Conservation (phyloP, 92 coral and sea anemone species). For the Phenganax subtilis region DNA sequence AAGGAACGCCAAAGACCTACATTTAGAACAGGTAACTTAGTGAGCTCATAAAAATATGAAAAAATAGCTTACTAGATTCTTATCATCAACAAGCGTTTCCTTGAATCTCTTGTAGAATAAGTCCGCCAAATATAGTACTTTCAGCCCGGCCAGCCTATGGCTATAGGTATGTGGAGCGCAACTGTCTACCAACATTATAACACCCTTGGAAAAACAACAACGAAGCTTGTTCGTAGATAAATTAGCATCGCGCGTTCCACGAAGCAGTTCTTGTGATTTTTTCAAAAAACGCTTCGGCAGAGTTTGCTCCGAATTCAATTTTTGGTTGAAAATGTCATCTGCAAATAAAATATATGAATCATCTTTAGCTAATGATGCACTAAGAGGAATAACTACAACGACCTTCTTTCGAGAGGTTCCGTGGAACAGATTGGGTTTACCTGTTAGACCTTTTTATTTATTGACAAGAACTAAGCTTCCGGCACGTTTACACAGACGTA, state of each 20-base stretch:
- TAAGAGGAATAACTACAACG: too few species aligned
- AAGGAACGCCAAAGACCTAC: background rate
- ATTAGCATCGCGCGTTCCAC: background rate
- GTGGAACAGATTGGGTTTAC: too few species aligned
- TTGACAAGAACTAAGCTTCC: too few species aligned
- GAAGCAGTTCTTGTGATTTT: background rate
- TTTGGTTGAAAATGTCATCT: background rate
- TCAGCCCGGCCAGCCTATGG: background rate
- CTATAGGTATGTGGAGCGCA: background rate
- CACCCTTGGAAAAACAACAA: constrained; percentile 15
- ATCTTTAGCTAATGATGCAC: too few species aligned
- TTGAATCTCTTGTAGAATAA: constrained; percentile 3
- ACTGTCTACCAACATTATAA: constrained; percentile 9
- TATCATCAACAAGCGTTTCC: constrained; percentile 2
- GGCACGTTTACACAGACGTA: too few species aligned
- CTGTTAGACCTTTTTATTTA: too few species aligned
- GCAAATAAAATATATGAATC: background rate
- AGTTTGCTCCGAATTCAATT: constrained; percentile 2
- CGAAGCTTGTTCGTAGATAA: background rate
- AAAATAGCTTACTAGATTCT: constrained; percentile 6
- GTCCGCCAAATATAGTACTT: constrained; percentile 5
- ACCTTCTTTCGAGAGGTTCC: too few species aligned
- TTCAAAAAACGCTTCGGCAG: background rate
- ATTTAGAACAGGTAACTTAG: background rate
- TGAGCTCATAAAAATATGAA: background rate